Evolutionary conservation across 2,797 vertebrate genomes (phyloP).

Genomic region (Apodemus agrarius): DNA sequence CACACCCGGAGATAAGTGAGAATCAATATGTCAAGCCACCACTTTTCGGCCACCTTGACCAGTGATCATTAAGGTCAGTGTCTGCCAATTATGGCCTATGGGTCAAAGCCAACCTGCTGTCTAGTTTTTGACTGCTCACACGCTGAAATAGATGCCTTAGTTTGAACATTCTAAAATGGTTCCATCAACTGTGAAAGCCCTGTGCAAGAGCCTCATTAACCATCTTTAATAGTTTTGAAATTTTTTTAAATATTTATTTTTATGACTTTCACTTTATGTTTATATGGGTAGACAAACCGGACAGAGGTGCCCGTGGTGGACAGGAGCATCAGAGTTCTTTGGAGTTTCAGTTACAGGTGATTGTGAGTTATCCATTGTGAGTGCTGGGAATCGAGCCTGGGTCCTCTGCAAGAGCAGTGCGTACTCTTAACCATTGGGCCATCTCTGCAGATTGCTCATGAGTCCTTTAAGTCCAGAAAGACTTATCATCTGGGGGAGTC

Average conservation of each 20-base stretch:
- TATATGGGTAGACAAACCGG: neutral
- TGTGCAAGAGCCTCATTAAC: neutral
- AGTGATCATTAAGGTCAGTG: neutral
- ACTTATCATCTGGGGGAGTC: neutral
- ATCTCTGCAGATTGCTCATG: neutral
- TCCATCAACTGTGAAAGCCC: neutral
- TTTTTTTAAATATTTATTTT: neutral
- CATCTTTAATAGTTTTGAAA: neutral
- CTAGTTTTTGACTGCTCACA: neutral
- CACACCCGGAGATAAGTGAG: neutral
- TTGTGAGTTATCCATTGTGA: neutral
- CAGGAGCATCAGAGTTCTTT: neutral
- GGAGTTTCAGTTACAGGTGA: neutral
- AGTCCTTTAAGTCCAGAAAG: neutral
- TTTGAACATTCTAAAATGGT: neutral
- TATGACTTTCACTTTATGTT: neutral
- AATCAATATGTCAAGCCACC: neutral
- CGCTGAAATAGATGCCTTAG: neutral
- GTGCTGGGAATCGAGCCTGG: neutral
- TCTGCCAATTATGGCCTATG: rapidly evolving
- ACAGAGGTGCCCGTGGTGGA: neutral
- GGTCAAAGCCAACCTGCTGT: neutral
- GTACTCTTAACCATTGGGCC: neutral
- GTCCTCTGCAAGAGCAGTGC: neutral
- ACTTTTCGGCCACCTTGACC: neutral